Evolutionary conservation across 2,888 invertebrate genomes (phyloP).

Genomic region (Tromatobia lineatoria): DNA sequence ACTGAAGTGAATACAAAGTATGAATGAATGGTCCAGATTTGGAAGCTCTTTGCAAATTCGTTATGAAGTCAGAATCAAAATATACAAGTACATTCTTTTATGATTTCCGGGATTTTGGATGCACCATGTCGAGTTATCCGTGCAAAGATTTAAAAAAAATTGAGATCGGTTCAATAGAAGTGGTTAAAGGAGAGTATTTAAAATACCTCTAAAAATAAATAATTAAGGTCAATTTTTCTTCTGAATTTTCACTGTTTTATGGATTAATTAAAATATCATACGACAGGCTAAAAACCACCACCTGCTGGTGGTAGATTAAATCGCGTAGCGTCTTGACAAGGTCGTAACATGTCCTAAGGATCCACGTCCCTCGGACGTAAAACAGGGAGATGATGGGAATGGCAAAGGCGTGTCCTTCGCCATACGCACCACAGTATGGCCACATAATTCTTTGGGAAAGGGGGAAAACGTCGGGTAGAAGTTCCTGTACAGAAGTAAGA

Average conservation of each 20-base stretch:
- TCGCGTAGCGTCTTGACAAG: neutral
- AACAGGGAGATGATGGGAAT: neutral
- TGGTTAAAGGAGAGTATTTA: no score
- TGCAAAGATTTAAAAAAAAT: no score
- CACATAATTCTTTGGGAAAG: conserved; percentile 26
- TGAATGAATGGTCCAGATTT: no score
- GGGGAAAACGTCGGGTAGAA: neutral
- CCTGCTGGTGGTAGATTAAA: conserved; percentile 23
- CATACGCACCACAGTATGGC: conserved; percentile 1
- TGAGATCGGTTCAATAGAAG: no score
- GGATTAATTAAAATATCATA: neutral
- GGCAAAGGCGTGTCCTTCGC: neutral
- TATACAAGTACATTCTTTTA: no score
- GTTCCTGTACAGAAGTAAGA: conserved; percentile 1
- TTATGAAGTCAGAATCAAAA: no score
- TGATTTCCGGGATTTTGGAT: no score
- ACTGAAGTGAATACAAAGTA: no score
- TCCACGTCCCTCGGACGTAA: conserved; percentile 25
- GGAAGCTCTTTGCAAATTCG: no score
- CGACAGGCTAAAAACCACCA: neutral
- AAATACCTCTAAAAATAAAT: no score
- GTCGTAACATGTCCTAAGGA: conserved; percentile 15
- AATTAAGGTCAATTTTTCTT: no score
- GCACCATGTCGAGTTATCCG: no score
- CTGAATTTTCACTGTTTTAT: neutral